Evolutionary conservation across 2,797 vertebrate genomes (phyloP), one percentile per base, ranked within the genome.

Genomic region (Choloepus didactylus): DNA sequence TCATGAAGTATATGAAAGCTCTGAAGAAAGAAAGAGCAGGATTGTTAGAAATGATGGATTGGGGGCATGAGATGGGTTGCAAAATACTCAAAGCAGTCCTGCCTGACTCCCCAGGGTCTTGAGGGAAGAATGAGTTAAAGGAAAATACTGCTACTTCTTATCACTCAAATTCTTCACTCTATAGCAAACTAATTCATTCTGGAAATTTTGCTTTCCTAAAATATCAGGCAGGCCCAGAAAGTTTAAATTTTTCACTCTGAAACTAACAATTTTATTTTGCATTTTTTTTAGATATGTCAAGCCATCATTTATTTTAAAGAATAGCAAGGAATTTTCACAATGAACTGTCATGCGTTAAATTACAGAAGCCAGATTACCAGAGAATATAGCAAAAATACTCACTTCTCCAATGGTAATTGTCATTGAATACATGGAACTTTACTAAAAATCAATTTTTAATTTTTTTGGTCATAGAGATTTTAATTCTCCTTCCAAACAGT

Each of bases 371-470:
- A 72, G 2, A 86, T 38, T 89, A 56, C 49, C 18, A 89, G n/a
- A 59, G 66, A 87, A 89, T 85, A 82, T 84, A 51, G 54, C 1
- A 62, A 81, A 93, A 94, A 56, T 25, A 79, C 60, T 94, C n/a
- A 91, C 29, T 73, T 89, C 1, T 89, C 27, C 19, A 56, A 10
- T 23, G 9, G 10, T 93, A 21, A 85, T 9, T 88, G 56, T 94
- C 56, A 93, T 81, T 96, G 89, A 88, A 91, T 93, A 82, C 18
- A 54, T 73, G 14, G 77, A 95, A 67, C 18, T 31, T 87, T 76
- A 92, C 31, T 82, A 89, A 93, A 95, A 93, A 89, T 94, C 79
- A 86, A 73, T 93, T 75, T 94, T 93, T 85, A 66, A 81, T 86
- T 93, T 88, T 93, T 82, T 70, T 72, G 25, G 7, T 23, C 25